phyloP scores from a whole-genome alignment of 2,888 invertebrate genomes.

The Troilus luridus region DNA sequence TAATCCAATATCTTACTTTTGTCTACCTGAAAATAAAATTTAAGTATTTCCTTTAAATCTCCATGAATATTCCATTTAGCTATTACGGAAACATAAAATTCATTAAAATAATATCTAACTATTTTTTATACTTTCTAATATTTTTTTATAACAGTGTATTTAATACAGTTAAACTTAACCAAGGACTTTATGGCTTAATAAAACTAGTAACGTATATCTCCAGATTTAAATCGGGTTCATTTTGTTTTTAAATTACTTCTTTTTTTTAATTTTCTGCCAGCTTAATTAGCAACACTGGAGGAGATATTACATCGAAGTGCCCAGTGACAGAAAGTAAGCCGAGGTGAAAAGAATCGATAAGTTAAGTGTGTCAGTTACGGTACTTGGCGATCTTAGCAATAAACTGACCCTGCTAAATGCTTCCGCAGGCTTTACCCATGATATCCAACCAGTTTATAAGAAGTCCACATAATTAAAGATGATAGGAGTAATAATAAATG shows the following conservation, averaged over 20 bases:
- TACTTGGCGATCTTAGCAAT: conserved; percentile 51
- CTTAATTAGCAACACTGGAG: background rate
- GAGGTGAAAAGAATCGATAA: conserved; percentile 14
- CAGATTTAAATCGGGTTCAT: background rate
- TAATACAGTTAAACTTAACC: no score
- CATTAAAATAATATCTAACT: no score
- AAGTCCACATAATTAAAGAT: background rate
- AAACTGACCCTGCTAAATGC: conserved; percentile 48
- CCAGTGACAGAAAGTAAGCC: conserved; percentile 35
- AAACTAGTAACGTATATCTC: background rate
- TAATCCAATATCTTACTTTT: no score
- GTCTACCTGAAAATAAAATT: no score
- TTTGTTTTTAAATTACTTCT: background rate
- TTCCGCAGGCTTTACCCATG: background rate
- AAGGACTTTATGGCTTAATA: no score
- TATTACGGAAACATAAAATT: no score
- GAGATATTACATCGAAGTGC: background rate
- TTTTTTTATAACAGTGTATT: no score
- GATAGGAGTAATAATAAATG: background rate
- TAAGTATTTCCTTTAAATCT: no score
- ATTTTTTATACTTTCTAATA: no score
- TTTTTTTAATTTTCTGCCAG: background rate
- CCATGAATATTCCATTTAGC: no score
- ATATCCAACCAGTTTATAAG: background rate
- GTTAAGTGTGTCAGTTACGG: conserved; percentile 52